These are phyloP conservation scores for Enteromius radiatus DNA, from an alignment of 2,797 vertebrate species.

Conservation along the genomic window DNA sequence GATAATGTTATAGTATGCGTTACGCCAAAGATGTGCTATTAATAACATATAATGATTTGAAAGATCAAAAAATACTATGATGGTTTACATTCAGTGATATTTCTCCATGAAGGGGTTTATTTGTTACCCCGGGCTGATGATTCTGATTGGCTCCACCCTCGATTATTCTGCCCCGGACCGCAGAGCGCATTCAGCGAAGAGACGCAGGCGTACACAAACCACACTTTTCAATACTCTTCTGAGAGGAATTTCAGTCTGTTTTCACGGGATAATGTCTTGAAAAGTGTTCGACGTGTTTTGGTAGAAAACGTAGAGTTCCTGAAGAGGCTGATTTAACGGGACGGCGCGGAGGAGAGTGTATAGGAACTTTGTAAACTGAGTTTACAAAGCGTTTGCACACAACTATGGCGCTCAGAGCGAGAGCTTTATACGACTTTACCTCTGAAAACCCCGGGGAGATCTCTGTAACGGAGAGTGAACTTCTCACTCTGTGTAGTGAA, in stretches of 20 bases:
- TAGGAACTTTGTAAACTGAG: slow-evolving; percentile 36
- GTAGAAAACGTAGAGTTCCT: neutral
- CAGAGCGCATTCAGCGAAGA: slow-evolving; percentile 59
- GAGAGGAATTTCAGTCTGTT: neutral
- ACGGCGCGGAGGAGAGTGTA: neutral
- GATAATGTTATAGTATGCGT: neutral
- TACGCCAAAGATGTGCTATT: neutral
- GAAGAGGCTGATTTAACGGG: slow-evolving; percentile 15
- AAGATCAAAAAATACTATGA: neutral
- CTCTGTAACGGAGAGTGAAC: slow-evolving; percentile 88
- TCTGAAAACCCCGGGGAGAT: slow-evolving; percentile 94
- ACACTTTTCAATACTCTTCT: slow-evolving; percentile 39
- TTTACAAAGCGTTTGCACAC: slow-evolving; percentile 1
- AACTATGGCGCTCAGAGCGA: slow-evolving; percentile 87
- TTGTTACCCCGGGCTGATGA: slow-evolving; percentile 33
- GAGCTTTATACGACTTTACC: slow-evolving; percentile 90
- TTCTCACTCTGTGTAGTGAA: slow-evolving; percentile 90
- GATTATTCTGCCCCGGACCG: slow-evolving; percentile 71
- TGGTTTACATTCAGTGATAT: neutral
- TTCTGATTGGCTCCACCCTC: slow-evolving; percentile 74
- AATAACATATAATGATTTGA: neutral
- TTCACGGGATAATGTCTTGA: slow-evolving; percentile 5
- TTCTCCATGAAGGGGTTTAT: slow-evolving; percentile 10
- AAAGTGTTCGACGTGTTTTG: slow-evolving; percentile 12
- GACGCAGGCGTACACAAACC: slow-evolving; percentile 62